Base-by-base conservation (phyloP, 2,888 invertebrate species). In the Nephrocerus scutellatus region DNA sequence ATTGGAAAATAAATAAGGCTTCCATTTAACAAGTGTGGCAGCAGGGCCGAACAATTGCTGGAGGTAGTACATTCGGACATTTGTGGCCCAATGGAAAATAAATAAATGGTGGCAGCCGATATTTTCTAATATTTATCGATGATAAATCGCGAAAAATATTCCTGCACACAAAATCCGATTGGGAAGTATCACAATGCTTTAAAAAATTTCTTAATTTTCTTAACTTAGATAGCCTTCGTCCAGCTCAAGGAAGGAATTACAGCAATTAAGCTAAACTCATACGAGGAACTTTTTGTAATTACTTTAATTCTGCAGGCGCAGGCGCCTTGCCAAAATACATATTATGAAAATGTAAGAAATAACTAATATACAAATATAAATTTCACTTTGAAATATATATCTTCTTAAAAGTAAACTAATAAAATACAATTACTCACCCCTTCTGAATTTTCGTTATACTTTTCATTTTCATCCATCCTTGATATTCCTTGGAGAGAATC, bases 21-120 rank as follows among this genome's bases (percentile, higher is more conserved):
- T 24, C 47, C 53, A 5, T 57, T 54, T 32, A 36, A 42, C 12
- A 43, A 44, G 22, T 21, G 19, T 6, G 44, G 39, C 13, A 42
- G 39, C 5, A 43, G 46, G 32, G 48, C 56, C 9, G 48, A 19
- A 13, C 19, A 39, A 29, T 25, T 46, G 22, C 43, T 66, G 18
- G 56, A 64, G 14, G 4, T 61, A 12, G 39, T 66, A 4, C 63
- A 66, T 36, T 41, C 58, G 2, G 66, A 66, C 44, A 36, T 66
- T 2, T 61, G 63, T 49, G 62, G 63, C 6, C 62, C 62, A 5
- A 62, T 64, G 59, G 55, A 61, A 39, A 44, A 37, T 4, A 30
- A 39, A 8, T 66, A n/a, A n/a, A n/a, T n/a, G n/a, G n/a, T n/a
- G n/a, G n/a, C n/a, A n/a, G n/a, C n/a, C n/a, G n/a, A n/a, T n/a